Evolutionary conservation across 2,888 invertebrate genomes (phyloP).

Genomic region (Xestia c-nigrum): DNA sequence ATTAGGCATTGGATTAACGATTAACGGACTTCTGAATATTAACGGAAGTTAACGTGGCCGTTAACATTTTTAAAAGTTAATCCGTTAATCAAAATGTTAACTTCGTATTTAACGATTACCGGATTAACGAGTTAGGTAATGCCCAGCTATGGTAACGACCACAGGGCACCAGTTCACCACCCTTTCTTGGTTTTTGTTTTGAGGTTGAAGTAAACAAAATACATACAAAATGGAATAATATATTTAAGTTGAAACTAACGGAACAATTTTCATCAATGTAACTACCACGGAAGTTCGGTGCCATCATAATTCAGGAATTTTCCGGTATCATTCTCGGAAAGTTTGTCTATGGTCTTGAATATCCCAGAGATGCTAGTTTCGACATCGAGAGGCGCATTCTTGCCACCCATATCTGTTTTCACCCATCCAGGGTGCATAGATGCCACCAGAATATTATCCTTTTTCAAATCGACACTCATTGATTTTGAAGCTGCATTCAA

Average conservation of each 20-base stretch:
- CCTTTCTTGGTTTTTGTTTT: neutral
- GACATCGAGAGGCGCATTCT: slow-evolving; percentile 93
- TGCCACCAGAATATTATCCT: slow-evolving; percentile 93
- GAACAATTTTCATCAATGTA: neutral
- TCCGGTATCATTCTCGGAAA: slow-evolving; percentile 93
- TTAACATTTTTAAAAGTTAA: no score
- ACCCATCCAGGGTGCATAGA: slow-evolving; percentile 98
- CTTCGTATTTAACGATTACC: no score
- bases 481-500: slow-evolving; percentile 96
- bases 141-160: no score
- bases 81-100: no score
- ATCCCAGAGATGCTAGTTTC: slow-evolving; percentile 92
- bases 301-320: slow-evolving; percentile 95
- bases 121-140: no score
- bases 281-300: slow-evolving; percentile 93
- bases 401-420: slow-evolving; percentile 96
- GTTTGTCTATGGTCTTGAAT: slow-evolving; percentile 91
- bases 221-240: slow-evolving; percentile 1
- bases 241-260: slow-evolving; percentile 10
- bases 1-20: no score
- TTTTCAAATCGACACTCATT: slow-evolving; percentile 95
- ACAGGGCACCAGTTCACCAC: no score
- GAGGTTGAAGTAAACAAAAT: slow-evolving; percentile 10
- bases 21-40: no score
- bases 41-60: no score